Percentiles rank a stretch among this genome's conserved stretches.
phyloP scores from a whole-genome alignment of 2,113 vertebrate species.

The Grantiella picta region DNA sequence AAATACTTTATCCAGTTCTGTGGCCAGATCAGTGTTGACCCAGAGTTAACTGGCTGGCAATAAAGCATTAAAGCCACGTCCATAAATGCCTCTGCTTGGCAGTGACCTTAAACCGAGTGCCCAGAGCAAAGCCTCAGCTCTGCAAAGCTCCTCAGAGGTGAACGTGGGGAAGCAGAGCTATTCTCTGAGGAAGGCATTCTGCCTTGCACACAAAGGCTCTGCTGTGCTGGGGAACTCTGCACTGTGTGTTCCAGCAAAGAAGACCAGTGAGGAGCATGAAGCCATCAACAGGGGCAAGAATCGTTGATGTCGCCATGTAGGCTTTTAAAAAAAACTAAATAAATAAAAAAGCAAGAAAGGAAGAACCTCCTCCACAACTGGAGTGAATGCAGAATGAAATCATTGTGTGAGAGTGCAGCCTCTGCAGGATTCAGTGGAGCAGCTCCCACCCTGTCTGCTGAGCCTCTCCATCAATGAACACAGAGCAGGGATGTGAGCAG shows the following conservation, averaged over 20 bases:
- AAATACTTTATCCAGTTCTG: background rate
- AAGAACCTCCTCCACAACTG: background rate
- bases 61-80: background rate
- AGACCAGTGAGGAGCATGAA: background rate
- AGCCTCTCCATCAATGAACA: background rate
- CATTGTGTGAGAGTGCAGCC: background rate
- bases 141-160: background rate
- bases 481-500: background rate
- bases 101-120: background rate
- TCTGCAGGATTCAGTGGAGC: background rate
- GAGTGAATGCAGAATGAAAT: conserved; percentile 36
- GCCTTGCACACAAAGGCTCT: conserved; percentile 24
- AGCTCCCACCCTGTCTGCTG: background rate
- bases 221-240: background rate
- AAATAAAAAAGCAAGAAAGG: background rate
- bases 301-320: background rate
- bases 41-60: background rate
- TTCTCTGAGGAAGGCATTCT: background rate
- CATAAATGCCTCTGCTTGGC: background rate
- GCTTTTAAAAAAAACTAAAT: background rate
- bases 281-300: background rate
- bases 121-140: background rate
- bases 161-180: background rate
- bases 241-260: background rate
- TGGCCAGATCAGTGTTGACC: background rate